Percentiles rank a stretch among this genome's conserved stretches.
These are phyloP conservation scores for Anthrax anthrax DNA, from an alignment of 2,888 invertebrate species.

Conservation along the genomic window DNA sequence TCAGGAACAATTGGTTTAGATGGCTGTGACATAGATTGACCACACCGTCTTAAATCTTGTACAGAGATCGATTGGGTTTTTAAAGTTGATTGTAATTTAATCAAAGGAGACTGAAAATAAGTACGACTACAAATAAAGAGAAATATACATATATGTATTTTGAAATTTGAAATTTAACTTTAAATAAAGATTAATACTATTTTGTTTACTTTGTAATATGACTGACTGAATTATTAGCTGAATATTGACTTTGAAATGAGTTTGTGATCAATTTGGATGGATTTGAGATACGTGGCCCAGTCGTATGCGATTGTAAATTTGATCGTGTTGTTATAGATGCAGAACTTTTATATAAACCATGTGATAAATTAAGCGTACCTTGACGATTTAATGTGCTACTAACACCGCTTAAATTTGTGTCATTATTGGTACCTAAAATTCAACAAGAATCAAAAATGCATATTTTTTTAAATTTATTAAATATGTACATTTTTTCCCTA, in stretches of 20 bases:
- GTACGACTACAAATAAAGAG: conserved; percentile 19
- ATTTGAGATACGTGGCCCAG: not conserved
- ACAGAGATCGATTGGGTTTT: conserved; percentile 26
- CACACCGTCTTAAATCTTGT: conserved; percentile 35
- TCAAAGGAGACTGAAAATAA: conserved; percentile 23
- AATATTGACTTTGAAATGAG: conserved; percentile 15
- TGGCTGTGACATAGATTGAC: conserved; percentile 35
- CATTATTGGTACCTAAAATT: conserved; percentile 7
- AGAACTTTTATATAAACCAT: conserved; percentile 18
- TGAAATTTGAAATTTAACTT: too few species aligned
- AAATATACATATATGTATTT: not conserved
- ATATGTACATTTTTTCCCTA: too few species aligned
- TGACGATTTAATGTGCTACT: conserved; percentile 11
- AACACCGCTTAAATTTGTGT: conserved; percentile 1
- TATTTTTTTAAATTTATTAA: too few species aligned
- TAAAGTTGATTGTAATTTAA: conserved; percentile 27
- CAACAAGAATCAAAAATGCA: too few species aligned
- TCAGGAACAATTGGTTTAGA: conserved; percentile 65
- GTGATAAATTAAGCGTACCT: conserved; percentile 19
- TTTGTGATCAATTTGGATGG: not conserved
- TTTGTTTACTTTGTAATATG: too few species aligned
- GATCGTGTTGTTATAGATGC: conserved; percentile 21
- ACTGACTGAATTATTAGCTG: conserved; percentile 7
- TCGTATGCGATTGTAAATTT: conserved; percentile 15
- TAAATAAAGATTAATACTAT: too few species aligned